Evolutionary conservation across 1,140 invertebrate species (phyloP).

Genomic region (Linepithema humile): DNA sequence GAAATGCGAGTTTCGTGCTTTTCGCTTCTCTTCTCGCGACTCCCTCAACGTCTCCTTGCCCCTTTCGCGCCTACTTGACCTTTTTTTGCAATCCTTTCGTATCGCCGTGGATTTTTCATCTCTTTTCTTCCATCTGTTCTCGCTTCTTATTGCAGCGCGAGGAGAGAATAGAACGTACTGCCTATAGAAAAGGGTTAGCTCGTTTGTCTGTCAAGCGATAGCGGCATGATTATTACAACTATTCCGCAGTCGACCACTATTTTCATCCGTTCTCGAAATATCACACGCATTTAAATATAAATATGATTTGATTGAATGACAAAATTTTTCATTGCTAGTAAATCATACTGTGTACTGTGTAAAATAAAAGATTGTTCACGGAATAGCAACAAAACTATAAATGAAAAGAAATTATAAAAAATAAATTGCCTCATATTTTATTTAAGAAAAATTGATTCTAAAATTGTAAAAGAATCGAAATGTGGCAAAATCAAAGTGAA

Average conservation of each 20-base stretch:
- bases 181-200: neutral
- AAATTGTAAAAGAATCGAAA: neutral
- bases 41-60: constrained; percentile 9
- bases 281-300: neutral
- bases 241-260: neutral
- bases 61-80: neutral
- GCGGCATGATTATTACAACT: neutral
- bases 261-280: neutral
- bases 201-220: constrained; percentile 6
- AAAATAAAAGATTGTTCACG: neutral
- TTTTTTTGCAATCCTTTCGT: constrained; percentile 12
- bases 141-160: neutral
- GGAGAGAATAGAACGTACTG: constrained; percentile 42
- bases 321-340: neutral
- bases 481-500: neutral
- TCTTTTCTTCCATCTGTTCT: constrained; percentile 24
- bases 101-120: constrained; percentile 33
- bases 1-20: constrained; percentile 77
- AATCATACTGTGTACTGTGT: no score
- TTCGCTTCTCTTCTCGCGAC: constrained; percentile 62
- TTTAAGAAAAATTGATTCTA: neutral
- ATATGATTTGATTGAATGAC: no score
- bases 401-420: no score
- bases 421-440: no score
- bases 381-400: no score